Evolutionary conservation across 2,113 vertebrate species (phyloP).

Genomic region (Sorex fumeus): DNA sequence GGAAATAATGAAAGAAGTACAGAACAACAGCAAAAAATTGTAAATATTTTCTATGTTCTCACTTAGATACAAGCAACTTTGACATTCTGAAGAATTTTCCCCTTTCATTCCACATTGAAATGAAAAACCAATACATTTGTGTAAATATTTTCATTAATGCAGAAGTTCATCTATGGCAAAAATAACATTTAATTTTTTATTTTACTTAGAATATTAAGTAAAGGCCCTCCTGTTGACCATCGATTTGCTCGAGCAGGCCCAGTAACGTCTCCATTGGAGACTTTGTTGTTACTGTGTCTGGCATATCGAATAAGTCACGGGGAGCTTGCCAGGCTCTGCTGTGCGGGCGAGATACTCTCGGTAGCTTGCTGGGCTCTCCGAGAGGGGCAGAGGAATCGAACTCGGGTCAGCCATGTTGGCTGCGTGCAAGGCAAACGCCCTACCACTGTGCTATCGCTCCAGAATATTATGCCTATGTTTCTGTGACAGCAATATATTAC

Average conservation of each 20-base stretch:
- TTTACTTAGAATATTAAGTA: not conserved
- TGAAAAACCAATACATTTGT: not conserved
- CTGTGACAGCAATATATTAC: not conserved
- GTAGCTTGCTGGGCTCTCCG: too few relatives aligned
- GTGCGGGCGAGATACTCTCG: too few relatives aligned
- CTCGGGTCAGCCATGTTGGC: too few relatives aligned
- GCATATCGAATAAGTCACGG: too few relatives aligned
- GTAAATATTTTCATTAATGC: not conserved
- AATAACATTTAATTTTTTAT: not conserved
- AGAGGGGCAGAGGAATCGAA: too few relatives aligned
- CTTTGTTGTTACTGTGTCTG: too few relatives aligned
- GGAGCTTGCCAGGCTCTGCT: too few relatives aligned
- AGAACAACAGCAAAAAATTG: not conserved
- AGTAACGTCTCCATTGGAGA: too few relatives aligned
- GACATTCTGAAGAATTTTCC: not conserved
- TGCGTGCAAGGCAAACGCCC: too few relatives aligned
- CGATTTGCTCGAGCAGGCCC: too few relatives aligned
- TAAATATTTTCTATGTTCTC: not conserved
- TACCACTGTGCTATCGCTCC: too few relatives aligned
- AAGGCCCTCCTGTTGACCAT: too few relatives aligned
- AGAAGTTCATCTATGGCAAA: not conserved
- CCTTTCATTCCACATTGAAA: not conserved
- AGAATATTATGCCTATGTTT: not conserved
- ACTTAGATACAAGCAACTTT: slow-evolving; percentile 13
- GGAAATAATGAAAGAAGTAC: not conserved